phyloP scores from a whole-genome alignment of 2,888 invertebrate genomes.

The Hyles lineata region DNA sequence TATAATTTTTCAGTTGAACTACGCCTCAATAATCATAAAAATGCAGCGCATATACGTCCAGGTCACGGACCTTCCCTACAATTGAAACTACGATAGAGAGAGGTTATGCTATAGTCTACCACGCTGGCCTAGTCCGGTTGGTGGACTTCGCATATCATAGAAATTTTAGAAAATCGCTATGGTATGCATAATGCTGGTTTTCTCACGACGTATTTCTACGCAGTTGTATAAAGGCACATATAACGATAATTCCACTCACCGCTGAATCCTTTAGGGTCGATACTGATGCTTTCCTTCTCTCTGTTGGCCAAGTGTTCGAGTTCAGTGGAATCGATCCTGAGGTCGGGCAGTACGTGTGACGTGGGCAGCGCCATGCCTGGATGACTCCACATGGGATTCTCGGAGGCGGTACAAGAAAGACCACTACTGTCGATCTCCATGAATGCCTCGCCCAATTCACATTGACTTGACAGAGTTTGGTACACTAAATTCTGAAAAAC shows the following conservation, averaged over 20 bases:
- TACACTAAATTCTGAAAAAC: conserved; percentile 3
- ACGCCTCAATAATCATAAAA: no score
- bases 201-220: no score
- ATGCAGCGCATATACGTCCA: no score
- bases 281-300: background rate
- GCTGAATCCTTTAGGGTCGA: background rate
- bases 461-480: conserved; percentile 40
- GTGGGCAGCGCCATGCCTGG: conserved; percentile 47
- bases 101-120: no score
- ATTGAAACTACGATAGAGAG: no score
- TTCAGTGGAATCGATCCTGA: conserved; percentile 64
- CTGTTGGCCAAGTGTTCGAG: conserved; percentile 50
- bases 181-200: no score
- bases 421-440: conserved; percentile 33
- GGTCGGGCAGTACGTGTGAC: conserved; percentile 53
- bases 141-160: no score
- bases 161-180: no score
- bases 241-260: background rate
- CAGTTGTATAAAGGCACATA: no score
- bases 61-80: no score
- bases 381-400: conserved; percentile 40
- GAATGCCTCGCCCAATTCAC: conserved; percentile 52
- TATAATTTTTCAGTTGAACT: no score
- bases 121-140: no score
- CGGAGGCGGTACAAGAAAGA: background rate